Base-by-base conservation (phyloP, 2,888 invertebrate genomes). In the Cephus pygmeus region DNA sequence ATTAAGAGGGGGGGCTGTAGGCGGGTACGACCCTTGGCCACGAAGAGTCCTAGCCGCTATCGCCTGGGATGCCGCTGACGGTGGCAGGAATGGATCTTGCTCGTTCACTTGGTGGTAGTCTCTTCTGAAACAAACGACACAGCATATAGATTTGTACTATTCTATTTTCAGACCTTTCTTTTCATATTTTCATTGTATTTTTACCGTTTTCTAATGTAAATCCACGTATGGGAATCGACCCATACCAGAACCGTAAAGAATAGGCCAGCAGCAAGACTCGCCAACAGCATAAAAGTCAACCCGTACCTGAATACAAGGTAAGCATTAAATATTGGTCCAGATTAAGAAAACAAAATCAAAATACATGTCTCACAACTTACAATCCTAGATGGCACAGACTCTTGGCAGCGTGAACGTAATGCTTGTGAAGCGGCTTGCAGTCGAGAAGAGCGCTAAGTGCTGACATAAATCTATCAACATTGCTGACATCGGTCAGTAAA, bases 161-260 rank as follows among this genome's bases (percentile, higher is more conserved):
- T 71, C 31, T 12, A 71, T 31, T 34, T 12, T n/a, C 31, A 31
- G 2, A 56, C 9, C 2, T 23, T 2, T 9, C 56, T 56, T 23
- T 56, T 31, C 3, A 11, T 33, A 31, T 31, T 71, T 71, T 71
- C 31, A 71, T 30, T 71, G 71, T 73, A 76, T 78, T 79, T 92
- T 94, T 92, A 95, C 98, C 96, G 95, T 92, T 97, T 97, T 88
- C 97, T 95, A 84, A 98, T 98, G 90, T 98, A 98, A 90, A 98
- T 98, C 98, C 98, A 98, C 12, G 98, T 98, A 89, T 98, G 98
- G 6, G 98, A 98, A 90, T 98, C 98, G 77, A 98, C 96, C 94
- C 98, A 97, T 76, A 98, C 98, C 85, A 98, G 95, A 40, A 98
- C 95, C 0, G 98, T 98, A 91, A 98, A 95, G 85, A 98, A 93